Evolutionary conservation across 2,888 invertebrate species (phyloP).

Genomic region (Drosophila mayaguana): DNA sequence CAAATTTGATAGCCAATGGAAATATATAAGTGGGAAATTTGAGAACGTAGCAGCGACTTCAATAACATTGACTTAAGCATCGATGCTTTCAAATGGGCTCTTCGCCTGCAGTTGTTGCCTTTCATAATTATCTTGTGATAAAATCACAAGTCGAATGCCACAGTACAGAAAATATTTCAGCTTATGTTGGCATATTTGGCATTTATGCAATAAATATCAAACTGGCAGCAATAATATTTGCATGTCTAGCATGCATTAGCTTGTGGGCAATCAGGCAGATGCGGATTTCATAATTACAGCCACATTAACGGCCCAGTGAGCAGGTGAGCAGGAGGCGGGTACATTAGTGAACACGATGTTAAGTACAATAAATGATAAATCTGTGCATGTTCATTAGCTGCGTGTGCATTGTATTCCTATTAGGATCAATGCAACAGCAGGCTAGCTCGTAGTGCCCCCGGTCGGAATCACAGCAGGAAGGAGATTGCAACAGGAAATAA

Average conservation of each 20-base stretch:
- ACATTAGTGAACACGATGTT: slow-evolving; percentile 4
- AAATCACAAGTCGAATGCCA: slow-evolving; percentile 5
- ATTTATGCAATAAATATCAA: slow-evolving; percentile 13
- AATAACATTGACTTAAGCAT: slow-evolving; percentile 11
- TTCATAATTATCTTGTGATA: slow-evolving; percentile 31
- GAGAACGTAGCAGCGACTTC: slow-evolving; percentile 8
- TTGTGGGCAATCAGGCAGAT: slow-evolving; percentile 34
- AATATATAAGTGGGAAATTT: neutral
- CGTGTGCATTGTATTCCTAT: slow-evolving; percentile 30
- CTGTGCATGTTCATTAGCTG: slow-evolving; percentile 58
- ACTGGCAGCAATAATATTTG: slow-evolving; percentile 42
- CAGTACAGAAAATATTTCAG: slow-evolving; percentile 10
- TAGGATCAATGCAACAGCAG: slow-evolving; percentile 28
- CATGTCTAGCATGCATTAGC: slow-evolving; percentile 42
- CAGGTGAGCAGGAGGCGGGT: neutral
- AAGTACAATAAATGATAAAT: slow-evolving; percentile 56
- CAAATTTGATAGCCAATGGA: slow-evolving; percentile 42
- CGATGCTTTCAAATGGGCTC: neutral
- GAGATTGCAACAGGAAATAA: slow-evolving; percentile 60
- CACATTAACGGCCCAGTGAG: slow-evolving; percentile 30
- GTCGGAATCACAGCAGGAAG: slow-evolving; percentile 11
- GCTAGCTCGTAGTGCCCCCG: slow-evolving; percentile 6
- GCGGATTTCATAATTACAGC: slow-evolving; percentile 58
- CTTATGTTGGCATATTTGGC: slow-evolving; percentile 14
- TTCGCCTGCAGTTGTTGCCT: slow-evolving; percentile 27